Evolutionary conservation across 92 coral and sea anemone species (phyloP).

Genomic region (Plumapathes pennacea): DNA sequence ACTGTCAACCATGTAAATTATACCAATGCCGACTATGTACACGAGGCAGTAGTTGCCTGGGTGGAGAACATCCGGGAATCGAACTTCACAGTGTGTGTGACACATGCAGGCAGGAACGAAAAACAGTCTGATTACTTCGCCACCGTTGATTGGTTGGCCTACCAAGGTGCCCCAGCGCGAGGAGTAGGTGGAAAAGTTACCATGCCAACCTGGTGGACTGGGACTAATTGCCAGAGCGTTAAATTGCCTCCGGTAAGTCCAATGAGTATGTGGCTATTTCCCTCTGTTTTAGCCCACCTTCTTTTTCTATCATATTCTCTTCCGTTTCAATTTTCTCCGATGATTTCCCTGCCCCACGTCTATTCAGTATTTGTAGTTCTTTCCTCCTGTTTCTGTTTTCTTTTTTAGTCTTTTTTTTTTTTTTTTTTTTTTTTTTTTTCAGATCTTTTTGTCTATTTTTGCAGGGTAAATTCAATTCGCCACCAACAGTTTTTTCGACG

Average conservation of each 20-base stretch:
- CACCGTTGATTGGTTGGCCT: slow-evolving; percentile 55
- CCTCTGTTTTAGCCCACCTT: neutral
- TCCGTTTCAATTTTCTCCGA: neutral
- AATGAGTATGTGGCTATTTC: slow-evolving; percentile 8
- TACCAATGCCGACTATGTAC: slow-evolving; percentile 54
- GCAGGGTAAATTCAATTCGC: too few species aligned
- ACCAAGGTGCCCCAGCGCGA: slow-evolving; percentile 64
- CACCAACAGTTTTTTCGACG: too few species aligned
- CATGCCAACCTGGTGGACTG: slow-evolving; percentile 72
- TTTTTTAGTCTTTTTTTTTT: neutral
- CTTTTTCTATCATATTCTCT: neutral
- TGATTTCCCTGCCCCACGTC: neutral
- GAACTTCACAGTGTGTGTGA: slow-evolving; percentile 57
- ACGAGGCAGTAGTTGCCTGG: slow-evolving; percentile 65
- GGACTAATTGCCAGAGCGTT: slow-evolving; percentile 49
- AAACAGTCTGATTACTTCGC: slow-evolving; percentile 9
- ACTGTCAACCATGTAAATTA: slow-evolving; percentile 70
- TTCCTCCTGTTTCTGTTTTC: neutral
- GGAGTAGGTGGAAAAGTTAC: slow-evolving; percentile 62
- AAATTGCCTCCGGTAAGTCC: slow-evolving; percentile 40
- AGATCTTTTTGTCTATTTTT: neutral
- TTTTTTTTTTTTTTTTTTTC: neutral
- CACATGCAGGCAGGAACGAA: slow-evolving; percentile 60
- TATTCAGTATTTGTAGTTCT: neutral
- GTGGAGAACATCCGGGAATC: slow-evolving; percentile 48